Conservation (phyloP, 1,140 invertebrate species). For the Cotesia chilonis region DNA sequence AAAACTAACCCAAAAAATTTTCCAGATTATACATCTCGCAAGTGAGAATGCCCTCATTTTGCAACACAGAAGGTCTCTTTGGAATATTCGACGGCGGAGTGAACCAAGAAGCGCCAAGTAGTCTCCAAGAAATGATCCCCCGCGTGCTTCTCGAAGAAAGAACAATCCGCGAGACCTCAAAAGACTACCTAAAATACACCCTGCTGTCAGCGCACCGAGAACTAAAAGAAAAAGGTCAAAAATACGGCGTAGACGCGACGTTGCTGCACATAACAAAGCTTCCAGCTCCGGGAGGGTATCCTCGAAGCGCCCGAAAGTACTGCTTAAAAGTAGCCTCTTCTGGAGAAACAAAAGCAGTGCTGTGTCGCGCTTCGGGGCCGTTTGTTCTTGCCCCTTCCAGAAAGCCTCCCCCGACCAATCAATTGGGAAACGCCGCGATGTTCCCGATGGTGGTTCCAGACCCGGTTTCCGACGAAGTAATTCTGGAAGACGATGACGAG, state of each 20-base stretch:
- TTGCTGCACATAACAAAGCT: slow-evolving; percentile 76
- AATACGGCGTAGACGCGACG: slow-evolving; percentile 75
- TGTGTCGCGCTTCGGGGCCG: slow-evolving; percentile 73
- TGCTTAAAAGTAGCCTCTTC: slow-evolving; percentile 76
- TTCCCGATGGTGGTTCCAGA: slow-evolving; percentile 76
- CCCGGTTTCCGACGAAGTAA: slow-evolving; percentile 77
- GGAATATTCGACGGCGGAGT: slow-evolving; percentile 83
- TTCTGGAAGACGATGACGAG: slow-evolving; percentile 81
- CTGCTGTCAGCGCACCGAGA: slow-evolving; percentile 79
- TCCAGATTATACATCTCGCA: slow-evolving; percentile 76
- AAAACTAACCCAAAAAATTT: neutral
- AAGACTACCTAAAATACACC: slow-evolving; percentile 85
- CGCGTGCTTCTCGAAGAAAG: slow-evolving; percentile 80
- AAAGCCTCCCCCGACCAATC: slow-evolving; percentile 56
- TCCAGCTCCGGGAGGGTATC: slow-evolving; percentile 58
- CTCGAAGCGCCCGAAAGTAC: slow-evolving; percentile 57
- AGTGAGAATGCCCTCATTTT: slow-evolving; percentile 78
- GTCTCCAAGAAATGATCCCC: slow-evolving; percentile 78
- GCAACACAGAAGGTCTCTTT: slow-evolving; percentile 80
- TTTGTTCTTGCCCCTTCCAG: slow-evolving; percentile 66
- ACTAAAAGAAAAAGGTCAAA: slow-evolving; percentile 76
- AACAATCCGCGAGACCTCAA: slow-evolving; percentile 79
- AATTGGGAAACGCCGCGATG: slow-evolving; percentile 72
- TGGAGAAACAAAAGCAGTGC: slow-evolving; percentile 76
- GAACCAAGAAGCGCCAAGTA: slow-evolving; percentile 73